Base-by-base conservation (phyloP, 2,113 vertebrate species). In the Pristiophorus japonicus region DNA sequence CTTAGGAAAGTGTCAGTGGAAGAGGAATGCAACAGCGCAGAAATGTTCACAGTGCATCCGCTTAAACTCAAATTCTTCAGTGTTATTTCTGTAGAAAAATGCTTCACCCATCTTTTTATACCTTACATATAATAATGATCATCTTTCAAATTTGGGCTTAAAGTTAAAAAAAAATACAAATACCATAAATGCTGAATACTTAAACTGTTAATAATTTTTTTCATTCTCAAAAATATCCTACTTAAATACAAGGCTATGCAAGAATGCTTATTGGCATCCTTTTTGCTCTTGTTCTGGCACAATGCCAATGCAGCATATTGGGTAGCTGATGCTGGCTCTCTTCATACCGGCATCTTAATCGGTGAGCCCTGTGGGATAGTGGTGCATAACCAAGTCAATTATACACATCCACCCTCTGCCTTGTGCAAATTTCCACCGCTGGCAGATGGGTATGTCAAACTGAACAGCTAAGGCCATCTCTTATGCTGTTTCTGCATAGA, bases 321-420 rank as follows among this genome's bases (percentile, higher is more conserved):
- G 92, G 4, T 18, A 20, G 65, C 65, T 94, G 24, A 47, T 94
- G 93, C 93, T 67, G 47, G 22, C 66, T 51, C 93, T 94, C 93
- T 94, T 51, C 11, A 94, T 70, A 94, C 93, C 24, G 96, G 96
- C 96, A 96, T 96, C 96, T 97, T 97, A 97, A 98, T 98, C 97
- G 97, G 96, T 96, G 97, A 97, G 97, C 97, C 97, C 97, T 97
- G 96, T 97, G 97, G 96, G 96, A 98, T 96, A 95, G 45, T 97
- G 97, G 96, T 96, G 97, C 95, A 95, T 96, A 97, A 97, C 96
- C 96, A 97, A 97, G 92, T 93, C 97, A 97, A 98, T 97, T 97
- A 96, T 95, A 97, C 96, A 96, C 96, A 95, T 97, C 96, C 95
- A 97, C 90, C 96, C 96, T 95, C 95, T 96, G 87, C 73, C 96